Evolutionary conservation across 2,113 vertebrate genomes (phyloP).

Genomic region (Gymnogyps californianus): DNA sequence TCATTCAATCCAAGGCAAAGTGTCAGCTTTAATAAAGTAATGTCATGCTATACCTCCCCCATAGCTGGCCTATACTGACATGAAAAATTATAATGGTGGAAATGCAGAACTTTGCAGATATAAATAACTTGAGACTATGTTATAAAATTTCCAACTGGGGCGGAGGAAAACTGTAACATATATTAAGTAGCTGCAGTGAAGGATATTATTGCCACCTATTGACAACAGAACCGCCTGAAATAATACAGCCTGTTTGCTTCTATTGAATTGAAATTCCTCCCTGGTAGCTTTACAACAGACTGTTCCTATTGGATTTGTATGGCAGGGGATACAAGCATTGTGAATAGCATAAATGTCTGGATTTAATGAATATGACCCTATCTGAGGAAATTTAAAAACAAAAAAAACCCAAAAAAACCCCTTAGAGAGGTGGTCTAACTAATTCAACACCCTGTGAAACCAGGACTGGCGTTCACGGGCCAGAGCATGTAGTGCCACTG

Average conservation of each 20-base stretch:
- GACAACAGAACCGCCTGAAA: slow-evolving; percentile 21
- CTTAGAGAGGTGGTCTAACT: neutral
- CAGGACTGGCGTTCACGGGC: neutral
- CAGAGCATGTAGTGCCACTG: accelerated
- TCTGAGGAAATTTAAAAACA: neutral
- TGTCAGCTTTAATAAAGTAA: slow-evolving; percentile 59
- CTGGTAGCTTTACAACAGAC: neutral
- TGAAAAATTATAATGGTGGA: slow-evolving; percentile 62
- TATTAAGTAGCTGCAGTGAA: slow-evolving; percentile 30
- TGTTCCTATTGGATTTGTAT: neutral
- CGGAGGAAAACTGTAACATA: neutral
- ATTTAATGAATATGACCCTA: neutral
- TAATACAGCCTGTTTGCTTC: neutral
- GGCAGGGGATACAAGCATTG: neutral
- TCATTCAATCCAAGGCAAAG: slow-evolving; percentile 23
- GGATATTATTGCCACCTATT: slow-evolving; percentile 67
- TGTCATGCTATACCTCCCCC: slow-evolving; percentile 19
- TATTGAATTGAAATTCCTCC: neutral
- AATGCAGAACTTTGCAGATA: slow-evolving; percentile 64
- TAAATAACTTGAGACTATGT: slow-evolving; percentile 61
- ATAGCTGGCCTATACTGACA: slow-evolving; percentile 47
- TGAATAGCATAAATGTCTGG: neutral
- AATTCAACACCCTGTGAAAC: neutral
- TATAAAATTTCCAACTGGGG: slow-evolving; percentile 50
- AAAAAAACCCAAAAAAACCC: neutral